These are phyloP conservation scores for Pseudomyrmex concolor DNA, from an alignment of 1,140 invertebrate genomes.

Conservation along the genomic window DNA sequence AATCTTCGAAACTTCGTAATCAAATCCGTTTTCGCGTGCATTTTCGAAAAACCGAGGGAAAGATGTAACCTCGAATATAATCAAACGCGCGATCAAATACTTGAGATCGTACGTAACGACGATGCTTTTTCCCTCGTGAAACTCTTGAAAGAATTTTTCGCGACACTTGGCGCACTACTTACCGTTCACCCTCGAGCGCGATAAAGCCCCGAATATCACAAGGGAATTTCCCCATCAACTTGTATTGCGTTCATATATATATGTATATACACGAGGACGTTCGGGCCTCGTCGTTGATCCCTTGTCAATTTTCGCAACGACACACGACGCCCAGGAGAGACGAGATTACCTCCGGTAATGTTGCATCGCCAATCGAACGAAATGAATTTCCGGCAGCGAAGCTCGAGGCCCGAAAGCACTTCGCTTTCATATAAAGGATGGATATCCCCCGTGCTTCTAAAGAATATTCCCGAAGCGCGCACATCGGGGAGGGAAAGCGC, in stretches of 20 bases:
- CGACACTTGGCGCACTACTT: slow-evolving; percentile 69
- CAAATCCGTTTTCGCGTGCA: no score
- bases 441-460: slow-evolving; percentile 19
- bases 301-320: slow-evolving; percentile 69
- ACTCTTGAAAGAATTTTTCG: background rate
- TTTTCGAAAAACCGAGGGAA: no score
- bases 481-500: no score
- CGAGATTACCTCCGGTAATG: slow-evolving; percentile 55
- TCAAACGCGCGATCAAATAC: slow-evolving; percentile 4
- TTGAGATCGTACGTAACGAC: background rate
- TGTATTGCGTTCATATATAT: slow-evolving; percentile 67
- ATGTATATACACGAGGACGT: slow-evolving; percentile 40
- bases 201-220: slow-evolving; percentile 70
- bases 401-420: slow-evolving; percentile 1
- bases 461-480: slow-evolving; percentile 23
- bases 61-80: background rate
- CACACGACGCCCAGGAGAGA: slow-evolving; percentile 52
- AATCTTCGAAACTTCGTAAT: background rate
- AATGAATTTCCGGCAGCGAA: slow-evolving; percentile 45
- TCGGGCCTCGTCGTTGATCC: slow-evolving; percentile 65
- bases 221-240: slow-evolving; percentile 81
- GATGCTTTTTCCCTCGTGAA: background rate
- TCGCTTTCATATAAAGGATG: slow-evolving; percentile 4
- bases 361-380: slow-evolving; percentile 59
- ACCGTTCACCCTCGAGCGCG: slow-evolving; percentile 75